These are phyloP conservation scores for Seira sanloemensis DNA, from an alignment of 2,888 invertebrate genomes.

Conservation along the genomic window DNA sequence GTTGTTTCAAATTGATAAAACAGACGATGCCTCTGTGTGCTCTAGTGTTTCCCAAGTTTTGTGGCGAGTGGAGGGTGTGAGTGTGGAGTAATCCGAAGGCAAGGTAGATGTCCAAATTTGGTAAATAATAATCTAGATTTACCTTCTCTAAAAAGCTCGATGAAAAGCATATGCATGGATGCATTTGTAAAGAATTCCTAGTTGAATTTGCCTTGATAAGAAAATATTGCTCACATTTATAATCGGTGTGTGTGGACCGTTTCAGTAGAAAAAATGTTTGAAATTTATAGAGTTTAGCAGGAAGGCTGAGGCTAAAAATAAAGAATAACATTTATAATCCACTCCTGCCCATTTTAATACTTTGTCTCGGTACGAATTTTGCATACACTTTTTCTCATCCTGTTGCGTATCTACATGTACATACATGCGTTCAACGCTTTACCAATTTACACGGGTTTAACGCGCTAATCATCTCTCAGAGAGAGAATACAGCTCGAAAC, in stretches of 20 bases:
- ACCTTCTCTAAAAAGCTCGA: not conserved
- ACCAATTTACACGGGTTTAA: too few species aligned
- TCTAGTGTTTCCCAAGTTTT: not conserved
- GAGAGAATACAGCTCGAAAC: too few species aligned
- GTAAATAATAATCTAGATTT: slow-evolving; percentile 68
- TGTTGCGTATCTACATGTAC: too few species aligned
- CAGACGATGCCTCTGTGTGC: slow-evolving; percentile 15
- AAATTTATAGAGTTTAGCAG: not conserved
- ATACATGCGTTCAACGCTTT: too few species aligned
- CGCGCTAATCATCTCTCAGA: too few species aligned
- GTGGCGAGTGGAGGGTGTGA: not conserved
- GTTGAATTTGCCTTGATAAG: not conserved
- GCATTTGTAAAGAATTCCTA: not conserved
- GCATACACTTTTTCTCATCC: too few species aligned
- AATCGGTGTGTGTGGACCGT: not conserved
- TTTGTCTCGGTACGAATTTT: too few species aligned
- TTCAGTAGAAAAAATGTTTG: too few species aligned
- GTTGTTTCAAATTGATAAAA: not conserved
- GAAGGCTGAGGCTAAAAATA: not conserved
- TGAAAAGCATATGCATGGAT: slow-evolving; percentile 1
- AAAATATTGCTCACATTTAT: too few species aligned
- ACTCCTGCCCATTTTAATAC: too few species aligned
- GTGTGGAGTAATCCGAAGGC: slow-evolving; percentile 53
- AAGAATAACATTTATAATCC: too few species aligned
- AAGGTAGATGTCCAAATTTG: slow-evolving; percentile 71